Conservation (phyloP, 2,113 vertebrate genomes). For the Mormoops blainvillei region DNA sequence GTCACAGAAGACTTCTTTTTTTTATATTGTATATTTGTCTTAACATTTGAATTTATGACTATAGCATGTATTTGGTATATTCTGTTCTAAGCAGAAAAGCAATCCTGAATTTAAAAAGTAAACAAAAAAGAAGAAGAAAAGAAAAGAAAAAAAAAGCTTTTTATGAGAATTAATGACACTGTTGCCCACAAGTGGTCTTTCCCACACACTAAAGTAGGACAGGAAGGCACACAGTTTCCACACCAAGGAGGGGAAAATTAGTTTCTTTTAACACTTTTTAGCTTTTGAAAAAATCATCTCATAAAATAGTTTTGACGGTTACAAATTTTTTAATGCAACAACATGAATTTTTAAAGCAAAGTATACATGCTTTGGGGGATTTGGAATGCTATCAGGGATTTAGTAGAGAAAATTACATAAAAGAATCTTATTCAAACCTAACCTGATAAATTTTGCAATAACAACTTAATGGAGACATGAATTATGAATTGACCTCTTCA, state of each 20-base stretch:
- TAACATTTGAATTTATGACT: not conserved
- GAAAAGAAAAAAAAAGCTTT: not conserved
- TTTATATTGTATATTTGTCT: not conserved
- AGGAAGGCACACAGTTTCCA: not conserved
- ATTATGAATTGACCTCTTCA: not conserved
- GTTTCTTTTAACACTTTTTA: not conserved
- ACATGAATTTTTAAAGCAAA: not conserved
- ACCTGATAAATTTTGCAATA: conserved; percentile 15
- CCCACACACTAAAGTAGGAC: not conserved
- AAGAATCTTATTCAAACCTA: not conserved
- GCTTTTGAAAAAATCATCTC: not conserved
- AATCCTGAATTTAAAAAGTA: not conserved
- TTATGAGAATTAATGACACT: not conserved
- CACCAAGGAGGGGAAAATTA: not conserved
- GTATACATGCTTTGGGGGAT: not conserved
- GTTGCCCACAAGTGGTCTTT: not conserved
- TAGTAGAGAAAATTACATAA: not conserved
- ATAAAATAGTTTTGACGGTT: not conserved
- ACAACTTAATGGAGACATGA: not conserved
- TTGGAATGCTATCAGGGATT: not conserved
- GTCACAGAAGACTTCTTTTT: not conserved
- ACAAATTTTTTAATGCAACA: not conserved
- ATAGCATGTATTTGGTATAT: not conserved
- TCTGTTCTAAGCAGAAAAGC: not conserved
- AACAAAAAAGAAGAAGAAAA: too few relatives aligned